Base-by-base conservation (phyloP, 35 echinoderm and acorn worm species). In the Holothuria glaberrima region DNA sequence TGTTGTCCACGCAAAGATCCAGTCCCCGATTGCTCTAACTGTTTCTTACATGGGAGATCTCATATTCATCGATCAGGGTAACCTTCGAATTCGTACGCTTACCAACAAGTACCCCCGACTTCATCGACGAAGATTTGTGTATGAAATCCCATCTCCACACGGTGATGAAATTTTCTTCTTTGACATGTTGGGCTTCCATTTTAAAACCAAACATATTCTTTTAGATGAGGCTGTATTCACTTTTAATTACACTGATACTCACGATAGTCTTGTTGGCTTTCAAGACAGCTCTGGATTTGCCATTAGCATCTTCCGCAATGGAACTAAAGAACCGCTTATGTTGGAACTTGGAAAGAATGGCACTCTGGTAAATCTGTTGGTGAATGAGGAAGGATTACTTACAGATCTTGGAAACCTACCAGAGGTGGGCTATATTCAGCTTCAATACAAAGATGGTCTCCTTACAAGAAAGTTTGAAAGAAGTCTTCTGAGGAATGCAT, bases 11-110 rank as follows among this genome's bases (percentile, higher is more conserved):
- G 91, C 97, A 41, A 90, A 68, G 59, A 86, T 99, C 5, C 88
- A 93, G 48, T 84, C 81, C 12, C 97, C 97, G 0, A 94, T 93
- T 48, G 90, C 93, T 7, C 30, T 99, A 27, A 88, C 93, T 41
- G 88, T 92, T 22, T 44, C 68, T 21, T 48, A 35, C 28, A 65
- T 93, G 59, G 71, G 85, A 21, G 86, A 90, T 25, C 81, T 99
- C 4, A 70, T 92, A 36, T 87, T 99, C 30, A 89, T 93, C 0
- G 97, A 99, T 86, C 97, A 99, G 88, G 91, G 97, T 26, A 99
- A 99, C 64, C 68, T 95, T 10, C 91, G 97, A 68, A 74, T 99
- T n/a, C 97, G 93, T 4, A 88, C 61, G 27, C 68, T 99, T 25
- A 48, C 66, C 46, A 69, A 74, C 6, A 59, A 86, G 20, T 48